Percentiles rank a stretch among this genome's conserved stretches.
These are phyloP conservation scores for Oreocharis arfaki DNA, from an alignment of 2,113 vertebrate species.

Conservation along the genomic window DNA sequence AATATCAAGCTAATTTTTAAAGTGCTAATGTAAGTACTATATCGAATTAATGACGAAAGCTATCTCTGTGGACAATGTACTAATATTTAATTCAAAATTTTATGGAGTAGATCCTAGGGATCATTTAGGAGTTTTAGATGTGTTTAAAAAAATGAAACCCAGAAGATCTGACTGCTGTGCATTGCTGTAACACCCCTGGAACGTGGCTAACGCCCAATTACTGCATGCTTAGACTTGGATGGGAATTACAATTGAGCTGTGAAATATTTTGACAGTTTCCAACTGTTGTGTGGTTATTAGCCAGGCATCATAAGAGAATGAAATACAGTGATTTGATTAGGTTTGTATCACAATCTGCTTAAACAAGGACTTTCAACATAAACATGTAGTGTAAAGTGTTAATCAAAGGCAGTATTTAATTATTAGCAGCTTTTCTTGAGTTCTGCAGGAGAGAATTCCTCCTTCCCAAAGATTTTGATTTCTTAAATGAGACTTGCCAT, in stretches of 20 bases:
- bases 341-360: slow-evolving; percentile 50
- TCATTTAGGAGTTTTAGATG: slow-evolving; percentile 17
- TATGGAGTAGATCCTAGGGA: slow-evolving; percentile 7
- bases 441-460: slow-evolving; percentile 38
- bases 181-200: slow-evolving; percentile 60
- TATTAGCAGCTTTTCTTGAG: slow-evolving; percentile 40
- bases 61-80: accelerated
- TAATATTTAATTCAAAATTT: not conserved
- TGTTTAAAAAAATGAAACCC: slow-evolving; percentile 21
- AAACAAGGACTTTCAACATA: slow-evolving; percentile 59
- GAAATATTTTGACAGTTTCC: slow-evolving; percentile 82
- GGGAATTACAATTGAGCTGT: slow-evolving; percentile 80
- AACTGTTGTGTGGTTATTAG: slow-evolving; percentile 74
- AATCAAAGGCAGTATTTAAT: slow-evolving; percentile 41
- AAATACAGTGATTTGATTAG: slow-evolving; percentile 56
- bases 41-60: not conserved
- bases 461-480: not conserved
- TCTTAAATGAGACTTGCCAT: slow-evolving; percentile 24
- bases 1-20: not conserved
- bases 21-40: not conserved
- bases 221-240: slow-evolving; percentile 76
- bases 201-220: slow-evolving; percentile 72
- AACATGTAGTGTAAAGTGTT: slow-evolving; percentile 36
- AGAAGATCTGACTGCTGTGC: slow-evolving; percentile 27
- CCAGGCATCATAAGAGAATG: slow-evolving; percentile 57